Evolutionary conservation across 2,113 vertebrate species (phyloP).

Genomic region (Campylorhamphus procurvoides): DNA sequence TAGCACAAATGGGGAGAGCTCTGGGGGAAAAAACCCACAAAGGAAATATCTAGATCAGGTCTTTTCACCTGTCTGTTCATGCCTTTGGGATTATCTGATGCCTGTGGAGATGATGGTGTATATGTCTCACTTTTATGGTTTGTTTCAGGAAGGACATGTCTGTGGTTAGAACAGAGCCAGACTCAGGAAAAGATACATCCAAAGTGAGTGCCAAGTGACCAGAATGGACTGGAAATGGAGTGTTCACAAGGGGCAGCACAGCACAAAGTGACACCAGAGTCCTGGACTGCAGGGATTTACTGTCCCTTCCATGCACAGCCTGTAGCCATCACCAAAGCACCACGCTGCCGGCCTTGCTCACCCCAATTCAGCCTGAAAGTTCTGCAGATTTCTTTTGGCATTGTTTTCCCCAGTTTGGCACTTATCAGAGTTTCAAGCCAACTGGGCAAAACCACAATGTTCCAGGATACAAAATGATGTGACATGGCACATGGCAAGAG

Average conservation of each 20-base stretch:
- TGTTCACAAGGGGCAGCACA: background rate
- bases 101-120: background rate
- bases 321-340: background rate
- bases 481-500: too few relatives aligned
- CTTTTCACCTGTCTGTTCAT: background rate
- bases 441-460: background rate
- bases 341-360: rapidly evolving
- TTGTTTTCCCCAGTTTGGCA: background rate
- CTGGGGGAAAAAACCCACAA: background rate
- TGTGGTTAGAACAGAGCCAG: background rate
- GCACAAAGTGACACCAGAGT: background rate
- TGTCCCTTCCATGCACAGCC: background rate
- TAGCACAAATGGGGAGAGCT: background rate
- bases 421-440: background rate
- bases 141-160: background rate
- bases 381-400: background rate
- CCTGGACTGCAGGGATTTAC: background rate
- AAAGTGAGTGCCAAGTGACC: background rate
- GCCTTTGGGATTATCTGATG: background rate
- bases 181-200: background rate
- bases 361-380: background rate
- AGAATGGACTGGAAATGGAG: background rate
- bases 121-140: background rate
- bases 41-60: background rate
- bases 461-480: background rate